Percentiles rank a stretch among this genome's conserved stretches.
phyloP scores from a whole-genome alignment of 2,113 vertebrate genomes.

The Elephas maximus region DNA sequence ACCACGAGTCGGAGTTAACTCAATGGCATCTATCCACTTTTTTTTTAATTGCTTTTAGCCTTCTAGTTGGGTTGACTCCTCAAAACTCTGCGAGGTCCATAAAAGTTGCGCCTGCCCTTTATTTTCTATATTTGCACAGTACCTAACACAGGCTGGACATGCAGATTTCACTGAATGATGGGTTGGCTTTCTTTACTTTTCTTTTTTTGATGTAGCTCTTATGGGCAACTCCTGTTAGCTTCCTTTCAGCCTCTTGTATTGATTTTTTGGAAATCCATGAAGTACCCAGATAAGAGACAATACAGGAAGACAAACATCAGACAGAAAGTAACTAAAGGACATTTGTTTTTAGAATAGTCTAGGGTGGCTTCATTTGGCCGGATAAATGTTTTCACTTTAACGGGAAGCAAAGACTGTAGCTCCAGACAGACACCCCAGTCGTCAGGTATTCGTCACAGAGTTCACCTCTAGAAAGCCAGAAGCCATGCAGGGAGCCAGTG shows the following conservation, averaged over 20 bases:
- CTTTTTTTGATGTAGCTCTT: conserved; percentile 40
- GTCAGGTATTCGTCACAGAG: background rate
- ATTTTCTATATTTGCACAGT: background rate
- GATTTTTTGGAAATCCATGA: conserved; percentile 82
- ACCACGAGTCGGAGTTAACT: background rate
- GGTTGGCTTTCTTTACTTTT: background rate
- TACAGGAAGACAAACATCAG: conserved; percentile 82
- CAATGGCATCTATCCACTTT: background rate
- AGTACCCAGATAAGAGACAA: conserved; percentile 79
- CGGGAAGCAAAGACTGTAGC: conserved; percentile 17
- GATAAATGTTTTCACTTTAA: conserved; percentile 80
- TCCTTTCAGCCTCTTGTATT: conserved; percentile 80
- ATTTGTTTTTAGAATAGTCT: conserved; percentile 81
- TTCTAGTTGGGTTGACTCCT: background rate
- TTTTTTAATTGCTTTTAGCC: background rate
- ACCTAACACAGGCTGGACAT: background rate
- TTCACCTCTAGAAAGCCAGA: background rate
- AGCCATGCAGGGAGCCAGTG: background rate
- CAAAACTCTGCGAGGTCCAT: background rate
- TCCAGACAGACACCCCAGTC: background rate
- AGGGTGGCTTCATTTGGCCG: conserved; percentile 73
- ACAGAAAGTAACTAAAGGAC: conserved; percentile 81
- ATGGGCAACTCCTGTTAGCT: conserved; percentile 38
- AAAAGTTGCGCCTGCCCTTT: background rate
- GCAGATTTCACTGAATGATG: background rate